Evolutionary conservation across 2,888 invertebrate genomes (phyloP), one percentile per base, ranked within the genome.

Genomic region (Heliothis peltigera): DNA sequence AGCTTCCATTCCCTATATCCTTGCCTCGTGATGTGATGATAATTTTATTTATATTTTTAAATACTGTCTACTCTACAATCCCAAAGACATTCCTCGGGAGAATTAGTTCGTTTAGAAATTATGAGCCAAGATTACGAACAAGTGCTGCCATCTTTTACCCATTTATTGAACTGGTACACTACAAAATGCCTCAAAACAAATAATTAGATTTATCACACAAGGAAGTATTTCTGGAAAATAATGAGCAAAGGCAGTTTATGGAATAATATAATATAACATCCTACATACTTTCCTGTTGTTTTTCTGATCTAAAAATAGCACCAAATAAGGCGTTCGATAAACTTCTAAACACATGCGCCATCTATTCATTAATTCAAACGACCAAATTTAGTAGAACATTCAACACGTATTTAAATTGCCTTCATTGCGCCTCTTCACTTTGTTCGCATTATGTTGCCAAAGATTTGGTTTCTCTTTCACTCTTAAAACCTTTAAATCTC

Each of bases 311-410:
- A 93, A 90, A 92, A 91, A 92, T 92, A 93, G 90, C 84, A 77
- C 71, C 74, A 85, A 85, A 82, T 81, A 87, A 87, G 82, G 88
- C 92, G 93, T 90, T 94, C 93, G 92, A 92, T 92, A 94, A 90
- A 91, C 84, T 89, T 86, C 83, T 80, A 86, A 88, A 92, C 91
- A 91, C 92, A 92, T 92, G 93, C 93, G 93, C 93, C 88, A 89
- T 87, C 88, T 88, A 84, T 84, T 81, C 81, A 77, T 52, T 47
- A 52, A 67, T 7, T 66, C 64, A 80, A 48, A 39, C 82, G 79
- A 62, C 75, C 21, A 83, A 85, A 75, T 84, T 69, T 44, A 73
- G 70, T 79, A 77, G 83, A 21, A 32, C 63, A 58, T 53, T 58
- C 17, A 35, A 53, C 68, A 61, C 61, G 39, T 56, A 54, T 60